Base-by-base conservation (phyloP, 2,797 vertebrate species). In the Cottoperca gobio region DNA sequence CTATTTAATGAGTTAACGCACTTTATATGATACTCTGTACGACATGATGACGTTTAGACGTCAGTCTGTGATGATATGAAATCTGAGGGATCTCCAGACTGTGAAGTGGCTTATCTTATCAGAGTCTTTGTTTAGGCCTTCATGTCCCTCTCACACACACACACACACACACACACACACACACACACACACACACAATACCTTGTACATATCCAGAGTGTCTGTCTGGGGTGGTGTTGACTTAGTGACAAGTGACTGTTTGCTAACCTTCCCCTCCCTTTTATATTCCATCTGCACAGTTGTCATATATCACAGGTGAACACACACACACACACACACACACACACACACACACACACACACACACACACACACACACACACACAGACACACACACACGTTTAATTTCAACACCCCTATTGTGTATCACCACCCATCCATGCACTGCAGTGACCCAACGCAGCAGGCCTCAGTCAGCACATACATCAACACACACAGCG, bases 401-500 rank as follows among this genome's bases (percentile, higher is more conserved):
- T 83, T 74, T 70, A 14, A 75, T 78, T 85, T 89, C 87, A 84
- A 84, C 79, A 83, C 69, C 33, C 69, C 52, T 62, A 81, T 90
- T 82, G 64, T 74, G 55, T 66, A 40, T 75, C 59, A 60, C 83
- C 70, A 81, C 82, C 77, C 78, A 84, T 82, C 77, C 76, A 84
- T 81, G 37, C 52, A 19, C 61, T 39, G 28, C 59, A n/a, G 0
- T 57, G 63, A 82, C 72, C 65, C 39, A 66, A n/a, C n/a, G 80
- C 89, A 73, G 58, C 23, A 2, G 23, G 43, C 12, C 48, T 54
- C 12, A 57, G 72, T 75, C 76, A 76, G 82, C 82, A 76, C 67
- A 50, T 48, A 74, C 1, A 46, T 4, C n/a, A 43, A 46, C 33
- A 39, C 2, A 5, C 46, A 46, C 43, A 58, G 5, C 1, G 1